Conservation (phyloP, 2,888 invertebrate species). For the Omphaloscelis lunosa region DNA sequence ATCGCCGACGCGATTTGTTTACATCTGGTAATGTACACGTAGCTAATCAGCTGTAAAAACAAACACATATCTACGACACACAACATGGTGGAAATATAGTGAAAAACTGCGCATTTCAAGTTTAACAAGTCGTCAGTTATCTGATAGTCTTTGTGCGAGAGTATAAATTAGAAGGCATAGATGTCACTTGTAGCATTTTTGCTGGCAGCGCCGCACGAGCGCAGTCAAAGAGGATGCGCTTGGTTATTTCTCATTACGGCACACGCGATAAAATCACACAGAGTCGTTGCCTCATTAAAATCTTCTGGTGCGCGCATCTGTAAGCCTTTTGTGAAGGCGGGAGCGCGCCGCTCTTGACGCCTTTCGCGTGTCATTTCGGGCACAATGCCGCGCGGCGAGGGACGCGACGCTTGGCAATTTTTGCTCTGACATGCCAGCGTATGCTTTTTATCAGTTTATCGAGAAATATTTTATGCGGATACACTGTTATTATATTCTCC, state of each 20-base stretch:
- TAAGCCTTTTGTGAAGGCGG: slow-evolving; percentile 89
- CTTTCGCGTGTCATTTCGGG: slow-evolving; percentile 90
- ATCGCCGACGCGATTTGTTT: slow-evolving; percentile 65
- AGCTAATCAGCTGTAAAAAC: slow-evolving; percentile 29
- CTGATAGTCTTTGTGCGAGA: slow-evolving; percentile 44
- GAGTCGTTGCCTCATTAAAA: slow-evolving; percentile 91
- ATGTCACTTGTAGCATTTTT: slow-evolving; percentile 82
- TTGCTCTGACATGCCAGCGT: slow-evolving; percentile 81
- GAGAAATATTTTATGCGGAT: slow-evolving; percentile 78
- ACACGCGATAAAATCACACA: slow-evolving; percentile 90
- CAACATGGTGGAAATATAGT: slow-evolving; percentile 3
- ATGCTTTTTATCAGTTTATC: slow-evolving; percentile 84
- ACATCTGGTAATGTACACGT: slow-evolving; percentile 58
- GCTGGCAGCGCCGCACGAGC: slow-evolving; percentile 78
- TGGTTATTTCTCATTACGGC: slow-evolving; percentile 90
- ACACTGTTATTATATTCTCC: slow-evolving; percentile 76
- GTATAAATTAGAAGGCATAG: slow-evolving; percentile 71
- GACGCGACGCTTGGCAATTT: slow-evolving; percentile 82
- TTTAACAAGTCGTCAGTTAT: slow-evolving; percentile 45
- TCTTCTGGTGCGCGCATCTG: slow-evolving; percentile 90
- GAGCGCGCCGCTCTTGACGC: slow-evolving; percentile 87
- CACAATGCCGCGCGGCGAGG: slow-evolving; percentile 84
- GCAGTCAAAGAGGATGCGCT: slow-evolving; percentile 89
- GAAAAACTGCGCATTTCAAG: slow-evolving; percentile 36
- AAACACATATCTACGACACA: slow-evolving; percentile 14